phyloP scores from a whole-genome alignment of 2,888 invertebrate species.

The Tiliacea citrago region DNA sequence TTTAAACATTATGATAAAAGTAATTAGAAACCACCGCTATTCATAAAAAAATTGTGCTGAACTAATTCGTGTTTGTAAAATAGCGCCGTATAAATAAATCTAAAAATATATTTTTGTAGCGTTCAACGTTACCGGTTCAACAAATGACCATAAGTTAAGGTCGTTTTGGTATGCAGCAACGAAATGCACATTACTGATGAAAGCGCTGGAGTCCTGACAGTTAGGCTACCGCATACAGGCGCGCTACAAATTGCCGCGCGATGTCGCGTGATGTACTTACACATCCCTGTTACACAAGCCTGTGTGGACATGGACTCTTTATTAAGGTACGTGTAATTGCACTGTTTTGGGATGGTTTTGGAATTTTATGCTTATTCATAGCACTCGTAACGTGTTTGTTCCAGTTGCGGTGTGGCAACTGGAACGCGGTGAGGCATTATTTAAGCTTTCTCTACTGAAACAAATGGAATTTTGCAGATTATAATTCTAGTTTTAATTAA shows the following conservation, averaged over 20 bases:
- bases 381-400: conserved; percentile 37
- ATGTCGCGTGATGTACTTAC: conserved; percentile 38
- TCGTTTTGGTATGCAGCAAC: conserved; percentile 61
- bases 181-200: conserved; percentile 69
- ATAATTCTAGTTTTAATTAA: conserved; percentile 50
- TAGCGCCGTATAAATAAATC: not conserved
- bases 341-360: conserved; percentile 57
- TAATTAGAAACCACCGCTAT: conserved; percentile 6
- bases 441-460: conserved; percentile 35
- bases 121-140: conserved; percentile 30
- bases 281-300: conserved; percentile 35
- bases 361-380: conserved; percentile 58
- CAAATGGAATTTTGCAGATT: conserved; percentile 41
- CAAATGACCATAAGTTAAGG: conserved; percentile 48
- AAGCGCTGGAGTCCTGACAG: conserved; percentile 57
- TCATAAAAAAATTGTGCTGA: not conserved
- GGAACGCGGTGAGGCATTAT: conserved; percentile 49
- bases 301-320: conserved; percentile 61
- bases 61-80: not conserved
- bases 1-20: conserved; percentile 18
- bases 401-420: conserved; percentile 43
- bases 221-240: conserved; percentile 46
- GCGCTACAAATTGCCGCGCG: conserved; percentile 58
- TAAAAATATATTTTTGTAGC: conserved; percentile 1
- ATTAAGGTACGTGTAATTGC: conserved; percentile 62